Evolutionary conservation across 2,797 vertebrate species (phyloP).

Genomic region (Sebastes iracundus): DNA sequence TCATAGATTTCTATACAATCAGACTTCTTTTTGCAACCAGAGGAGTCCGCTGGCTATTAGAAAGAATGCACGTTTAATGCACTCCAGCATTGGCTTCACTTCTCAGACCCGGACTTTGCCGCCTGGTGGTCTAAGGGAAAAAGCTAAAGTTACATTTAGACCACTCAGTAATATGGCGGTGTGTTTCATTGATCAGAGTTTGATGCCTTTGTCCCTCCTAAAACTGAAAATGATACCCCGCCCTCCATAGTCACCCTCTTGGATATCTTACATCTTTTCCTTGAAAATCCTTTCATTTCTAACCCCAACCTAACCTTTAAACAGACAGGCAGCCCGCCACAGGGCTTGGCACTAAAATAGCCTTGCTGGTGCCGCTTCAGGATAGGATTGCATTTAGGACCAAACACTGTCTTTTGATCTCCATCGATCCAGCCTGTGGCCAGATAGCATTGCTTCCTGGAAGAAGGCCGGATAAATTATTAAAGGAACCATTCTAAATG

Average conservation of each 20-base stretch:
- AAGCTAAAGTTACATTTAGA: background rate
- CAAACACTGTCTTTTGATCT: constrained; percentile 79
- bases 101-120: no score
- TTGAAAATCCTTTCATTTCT: constrained; percentile 21
- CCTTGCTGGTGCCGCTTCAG: constrained; percentile 55
- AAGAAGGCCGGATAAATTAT: constrained; percentile 76
- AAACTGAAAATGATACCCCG: background rate
- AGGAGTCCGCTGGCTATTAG: no score
- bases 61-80: no score
- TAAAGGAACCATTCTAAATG: constrained; percentile 75
- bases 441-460: constrained; percentile 69
- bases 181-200: background rate
- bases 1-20: fast-evolving
- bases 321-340: constrained; percentile 12
- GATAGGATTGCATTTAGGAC: constrained; percentile 70
- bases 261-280: constrained; percentile 8
- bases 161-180: background rate
- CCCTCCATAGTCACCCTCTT: background rate
- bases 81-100: no score
- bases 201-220: background rate
- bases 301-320: constrained; percentile 42
- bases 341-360: constrained; percentile 68
- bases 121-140: background rate
- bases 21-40: no score
- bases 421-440: constrained; percentile 73